Conservation (phyloP, 2,888 invertebrate genomes). For the Ochlodes sylvanus region DNA sequence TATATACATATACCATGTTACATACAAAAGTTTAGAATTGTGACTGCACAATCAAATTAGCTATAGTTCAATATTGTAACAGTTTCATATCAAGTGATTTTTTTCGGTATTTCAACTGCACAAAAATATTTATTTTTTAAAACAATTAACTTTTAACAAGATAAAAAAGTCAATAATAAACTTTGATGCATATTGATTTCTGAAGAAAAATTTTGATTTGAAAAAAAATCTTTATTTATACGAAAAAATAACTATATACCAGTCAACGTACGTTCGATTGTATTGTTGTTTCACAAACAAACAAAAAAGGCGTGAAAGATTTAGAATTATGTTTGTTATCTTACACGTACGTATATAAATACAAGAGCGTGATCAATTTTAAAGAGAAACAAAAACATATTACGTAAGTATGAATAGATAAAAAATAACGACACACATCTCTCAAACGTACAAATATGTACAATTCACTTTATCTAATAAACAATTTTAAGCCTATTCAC, state of each 20-base stretch:
- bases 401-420: conserved; percentile 43
- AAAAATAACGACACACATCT: conserved; percentile 46
- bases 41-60: conserved; percentile 16
- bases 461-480: conserved; percentile 45
- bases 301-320: conserved; percentile 1
- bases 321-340: conserved; percentile 5
- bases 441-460: conserved; percentile 51
- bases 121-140: conserved; percentile 32
- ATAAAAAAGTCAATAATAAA: background rate
- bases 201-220: background rate
- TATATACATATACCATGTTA: conserved; percentile 16
- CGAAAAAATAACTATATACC: conserved; percentile 13
- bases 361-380: conserved; percentile 9
- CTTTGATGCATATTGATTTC: background rate
- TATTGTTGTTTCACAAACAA: no score
- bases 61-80: conserved; percentile 10
- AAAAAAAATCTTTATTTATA: background rate
- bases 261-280: background rate
- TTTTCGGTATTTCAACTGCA: conserved; percentile 17
- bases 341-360: conserved; percentile 4
- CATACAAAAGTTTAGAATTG: conserved; percentile 32
- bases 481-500: conserved; percentile 34
- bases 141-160: background rate
- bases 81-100: conserved; percentile 7
- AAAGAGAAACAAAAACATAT: conserved; percentile 30